Base-by-base conservation (phyloP, 2,888 invertebrate species). In the Caenorhabditis zanzibari region DNA sequence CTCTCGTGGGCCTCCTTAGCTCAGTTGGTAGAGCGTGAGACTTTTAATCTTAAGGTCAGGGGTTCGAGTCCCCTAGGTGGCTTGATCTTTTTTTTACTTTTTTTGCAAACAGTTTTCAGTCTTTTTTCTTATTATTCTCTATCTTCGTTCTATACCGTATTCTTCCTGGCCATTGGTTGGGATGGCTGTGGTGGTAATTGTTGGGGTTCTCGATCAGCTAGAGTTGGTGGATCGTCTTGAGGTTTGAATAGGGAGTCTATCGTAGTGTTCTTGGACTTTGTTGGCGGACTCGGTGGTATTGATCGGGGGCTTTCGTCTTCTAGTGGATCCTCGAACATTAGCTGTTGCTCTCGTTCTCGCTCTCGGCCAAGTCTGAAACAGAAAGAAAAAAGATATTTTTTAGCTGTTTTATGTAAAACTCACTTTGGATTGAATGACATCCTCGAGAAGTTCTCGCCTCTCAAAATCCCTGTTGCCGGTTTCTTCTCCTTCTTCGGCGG, bases 391-490 rank as follows among this genome's bases (percentile, higher is more conserved):
- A 22, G 10, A 63, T 3, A 44, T 7, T 54, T 61, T 59, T 63
- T 19, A 32, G n/a, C 38, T 1, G 44, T 12, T 38, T 38, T 2
- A 38, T 38, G 9, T 38, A 38, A 10, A 7, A 69, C 68, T 74
- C 14, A 91, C 86, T 69, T 86, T 58, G 89, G 84, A 77, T 91
- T 91, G 84, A 91, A 91, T 9, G 90, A 90, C 90, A 91, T 90
- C 32, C 91, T 84, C 19, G 85, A 83, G 82, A 91, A 91, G 58
- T 91, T 86, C 28, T 90, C 89, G 35, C 89, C 89, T 54, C 77
- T 41, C 41, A 84, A 69, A 22, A 84, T 84, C 0, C 84, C 84
- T 35, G 47, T 71, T 7, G 81, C 64, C 9, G n/a, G 24, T 19
- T 64, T 59, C 28, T 52, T 69, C 24, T 81, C 79, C 44, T 58